Evolutionary conservation across 1,140 invertebrate genomes (phyloP).

Genomic region (Scaptomyza montana): DNA sequence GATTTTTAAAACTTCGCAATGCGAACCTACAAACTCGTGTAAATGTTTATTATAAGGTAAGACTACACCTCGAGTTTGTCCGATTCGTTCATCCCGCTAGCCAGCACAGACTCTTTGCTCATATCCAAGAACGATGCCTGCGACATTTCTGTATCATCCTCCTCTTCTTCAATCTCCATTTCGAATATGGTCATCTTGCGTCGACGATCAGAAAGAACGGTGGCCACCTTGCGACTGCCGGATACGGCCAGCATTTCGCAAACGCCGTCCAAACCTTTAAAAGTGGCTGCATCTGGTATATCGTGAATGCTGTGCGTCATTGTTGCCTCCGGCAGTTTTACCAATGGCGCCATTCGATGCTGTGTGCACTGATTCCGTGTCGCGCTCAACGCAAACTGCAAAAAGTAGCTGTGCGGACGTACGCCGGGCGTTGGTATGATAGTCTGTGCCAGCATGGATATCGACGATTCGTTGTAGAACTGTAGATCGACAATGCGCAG

Average conservation of each 20-base stretch:
- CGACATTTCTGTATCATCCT: conserved; percentile 90
- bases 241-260: conserved; percentile 91
- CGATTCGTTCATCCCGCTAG: conserved; percentile 27
- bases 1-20: too few relatives aligned
- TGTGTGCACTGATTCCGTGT: conserved; percentile 83
- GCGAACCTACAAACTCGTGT: too few relatives aligned
- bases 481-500: conserved; percentile 84
- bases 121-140: conserved; percentile 80
- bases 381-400: conserved; percentile 87
- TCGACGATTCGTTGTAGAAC: conserved; percentile 91
- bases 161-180: conserved; percentile 97
- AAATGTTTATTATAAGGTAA: neutral
- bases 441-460: conserved; percentile 90
- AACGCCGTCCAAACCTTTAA: conserved; percentile 89
- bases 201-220: conserved; percentile 91
- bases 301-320: conserved; percentile 84
- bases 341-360: conserved; percentile 74
- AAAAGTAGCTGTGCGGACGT: conserved; percentile 86
- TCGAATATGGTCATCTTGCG: conserved; percentile 94
- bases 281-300: conserved; percentile 84
- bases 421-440: conserved; percentile 74
- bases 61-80: conserved; percentile 26
- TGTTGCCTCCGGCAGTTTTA: conserved; percentile 85
- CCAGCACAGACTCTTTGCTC: conserved; percentile 74
- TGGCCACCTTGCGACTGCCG: conserved; percentile 93